Evolutionary conservation across 2,888 invertebrate genomes (phyloP), one percentile per base, ranked within the genome.

Genomic region (Pantelozetes paolii): DNA sequence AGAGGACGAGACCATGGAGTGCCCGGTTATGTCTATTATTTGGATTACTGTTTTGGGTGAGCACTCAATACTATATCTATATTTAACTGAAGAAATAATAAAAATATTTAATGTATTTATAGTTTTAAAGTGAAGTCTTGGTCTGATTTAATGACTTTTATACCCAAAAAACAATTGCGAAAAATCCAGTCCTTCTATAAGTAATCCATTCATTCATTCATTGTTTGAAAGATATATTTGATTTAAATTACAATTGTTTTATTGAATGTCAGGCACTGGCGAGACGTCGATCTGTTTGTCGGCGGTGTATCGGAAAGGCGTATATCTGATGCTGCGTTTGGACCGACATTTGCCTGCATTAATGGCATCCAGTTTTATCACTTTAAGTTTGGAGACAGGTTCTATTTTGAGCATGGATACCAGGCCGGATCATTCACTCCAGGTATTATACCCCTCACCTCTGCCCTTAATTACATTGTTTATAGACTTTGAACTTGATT

Each of bases 341-440:
- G 74, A 15, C 74, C 74, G 28, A 71, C 71, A 20, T 74, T 74
- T 57, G 71, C 71, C 30, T 74, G 74, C 23, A 71, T 74, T n/a
- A 74, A 74, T 71, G 74, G 71, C 32, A 74, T 74, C 36, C 74
- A 74, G 59, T 74, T 74, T 32, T 74, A 74, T 62, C 70, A 74
- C 45, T 74, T 71, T 20, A 74, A 74, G 20, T 74, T 57, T 71
- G 74, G 74, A 13, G 74, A 74, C 48, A 32, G 74, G 32, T 74
- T 74, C 71, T 74, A 71, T 36, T 54, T 74, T 26, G 74, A 74
- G 40, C 74, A 74, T 40, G 74, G 74, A n/a, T 40, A 74, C 36
- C 74, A 74, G 59, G 20, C 74, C 30, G 74, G 74, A n/a, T 74
- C 74, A n/a, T 74, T 74, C 40, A 57, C 32, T 57, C 32, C n/a